Evolutionary conservation across 2,888 invertebrate genomes (phyloP).

Genomic region (Sphaerophoria rueppellii): DNA sequence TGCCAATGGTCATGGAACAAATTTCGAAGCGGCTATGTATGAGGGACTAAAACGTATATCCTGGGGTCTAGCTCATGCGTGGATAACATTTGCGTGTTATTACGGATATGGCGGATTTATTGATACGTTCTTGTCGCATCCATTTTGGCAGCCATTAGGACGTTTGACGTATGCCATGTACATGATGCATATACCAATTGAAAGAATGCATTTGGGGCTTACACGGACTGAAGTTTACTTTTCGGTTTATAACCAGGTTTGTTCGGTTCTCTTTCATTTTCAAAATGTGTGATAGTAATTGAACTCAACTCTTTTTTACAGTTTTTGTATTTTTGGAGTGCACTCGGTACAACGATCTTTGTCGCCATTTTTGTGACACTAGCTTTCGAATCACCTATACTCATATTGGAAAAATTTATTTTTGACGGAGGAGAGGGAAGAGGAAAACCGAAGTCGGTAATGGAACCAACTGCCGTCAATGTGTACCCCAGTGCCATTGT

Average conservation of each 20-base stretch:
- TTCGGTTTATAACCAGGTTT: conserved; percentile 52
- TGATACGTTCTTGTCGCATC: conserved; percentile 60
- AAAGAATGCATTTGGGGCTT: conserved; percentile 23
- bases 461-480: too few species aligned
- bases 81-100: conserved; percentile 73
- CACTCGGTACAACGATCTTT: too few species aligned
- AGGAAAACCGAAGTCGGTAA: too few species aligned
- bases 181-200: conserved; percentile 57
- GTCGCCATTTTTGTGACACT: too few species aligned
- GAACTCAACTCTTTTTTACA: not conserved
- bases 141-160: conserved; percentile 70
- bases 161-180: conserved; percentile 72
- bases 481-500: too few species aligned
- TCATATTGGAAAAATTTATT: too few species aligned
- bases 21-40: conserved; percentile 76
- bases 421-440: too few species aligned
- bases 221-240: conserved; percentile 51
- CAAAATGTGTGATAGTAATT: not conserved
- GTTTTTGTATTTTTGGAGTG: not conserved
- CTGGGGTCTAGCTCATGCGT: conserved; percentile 65
- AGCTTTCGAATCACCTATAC: too few species aligned
- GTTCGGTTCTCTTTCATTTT: not conserved
- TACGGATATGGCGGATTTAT: conserved; percentile 72
- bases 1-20: conserved; percentile 18
- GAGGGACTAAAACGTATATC: conserved; percentile 61